Evolutionary conservation across 2,797 vertebrate species (phyloP).

Genomic region (Oreochromis mossambicus): DNA sequence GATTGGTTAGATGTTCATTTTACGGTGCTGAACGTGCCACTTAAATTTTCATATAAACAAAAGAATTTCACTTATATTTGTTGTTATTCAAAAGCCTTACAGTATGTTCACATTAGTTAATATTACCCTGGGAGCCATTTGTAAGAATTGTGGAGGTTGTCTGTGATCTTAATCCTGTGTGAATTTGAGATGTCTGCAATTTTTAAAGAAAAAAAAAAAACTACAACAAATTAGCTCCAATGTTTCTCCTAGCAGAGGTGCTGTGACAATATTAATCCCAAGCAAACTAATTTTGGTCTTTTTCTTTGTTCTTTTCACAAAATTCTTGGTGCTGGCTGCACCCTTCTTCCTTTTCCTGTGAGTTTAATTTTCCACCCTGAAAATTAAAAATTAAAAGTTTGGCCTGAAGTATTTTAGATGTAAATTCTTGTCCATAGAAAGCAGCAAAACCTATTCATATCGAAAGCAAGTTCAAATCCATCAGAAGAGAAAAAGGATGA

Average conservation of each 20-base stretch:
- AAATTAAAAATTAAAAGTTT: background rate
- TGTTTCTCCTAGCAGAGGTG: background rate
- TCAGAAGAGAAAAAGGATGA: background rate
- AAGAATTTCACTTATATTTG: background rate
- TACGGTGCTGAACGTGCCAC: background rate
- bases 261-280: background rate
- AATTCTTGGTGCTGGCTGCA: fast-evolving
- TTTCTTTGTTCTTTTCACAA: background rate
- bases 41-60: background rate
- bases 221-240: background rate
- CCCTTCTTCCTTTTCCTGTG: background rate
- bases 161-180: background rate
- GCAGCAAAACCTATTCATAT: background rate
- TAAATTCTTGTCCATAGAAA: background rate
- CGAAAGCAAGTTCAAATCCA: background rate
- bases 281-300: background rate
- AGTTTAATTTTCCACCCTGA: background rate
- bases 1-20: background rate
- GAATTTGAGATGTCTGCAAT: background rate
- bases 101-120: background rate
- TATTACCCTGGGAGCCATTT: background rate
- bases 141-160: background rate
- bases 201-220: background rate
- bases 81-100: background rate
- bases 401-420: background rate